A percentile compares a stretch with the other conserved stretches of the same genome.
phyloP scores from a whole-genome alignment of 2,797 vertebrate species.

The Liasis olivaceus region DNA sequence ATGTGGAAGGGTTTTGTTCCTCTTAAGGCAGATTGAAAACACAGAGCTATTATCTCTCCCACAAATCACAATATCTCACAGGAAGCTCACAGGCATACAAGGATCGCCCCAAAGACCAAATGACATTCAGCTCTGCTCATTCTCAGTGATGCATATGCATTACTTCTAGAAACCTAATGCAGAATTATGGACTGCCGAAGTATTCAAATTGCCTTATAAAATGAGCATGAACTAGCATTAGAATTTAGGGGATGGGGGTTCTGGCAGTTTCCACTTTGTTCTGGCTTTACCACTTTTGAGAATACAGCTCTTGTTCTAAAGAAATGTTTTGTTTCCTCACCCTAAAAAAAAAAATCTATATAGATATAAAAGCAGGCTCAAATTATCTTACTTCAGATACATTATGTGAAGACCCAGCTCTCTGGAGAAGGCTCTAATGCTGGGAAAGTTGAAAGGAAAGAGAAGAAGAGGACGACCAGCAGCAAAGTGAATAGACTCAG shows the following conservation, averaged over 20 bases:
- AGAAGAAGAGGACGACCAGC: neutral
- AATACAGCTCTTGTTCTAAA: neutral
- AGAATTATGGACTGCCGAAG: neutral
- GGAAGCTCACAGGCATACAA: neutral
- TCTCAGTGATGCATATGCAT: neutral
- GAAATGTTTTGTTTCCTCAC: neutral
- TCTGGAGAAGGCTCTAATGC: neutral
- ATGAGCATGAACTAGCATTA: neutral
- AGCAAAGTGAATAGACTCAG: neutral
- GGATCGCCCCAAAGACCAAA: neutral
- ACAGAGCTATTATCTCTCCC: neutral
- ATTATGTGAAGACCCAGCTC: neutral
- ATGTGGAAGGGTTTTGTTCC: neutral
- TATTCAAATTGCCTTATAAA: neutral
- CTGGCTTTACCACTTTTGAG: neutral
- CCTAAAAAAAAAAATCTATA: neutral
- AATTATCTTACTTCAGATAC: neutral
- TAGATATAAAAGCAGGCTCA: neutral
- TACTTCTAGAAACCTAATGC: neutral
- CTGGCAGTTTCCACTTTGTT: neutral
- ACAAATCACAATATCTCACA: neutral
- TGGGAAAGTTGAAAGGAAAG: neutral
- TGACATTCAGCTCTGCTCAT: slow-evolving; percentile 28
- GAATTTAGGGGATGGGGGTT: neutral
- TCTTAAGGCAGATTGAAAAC: neutral